Conservation (phyloP, 2,113 vertebrate genomes). For the Micronycteris hirsuta region DNA sequence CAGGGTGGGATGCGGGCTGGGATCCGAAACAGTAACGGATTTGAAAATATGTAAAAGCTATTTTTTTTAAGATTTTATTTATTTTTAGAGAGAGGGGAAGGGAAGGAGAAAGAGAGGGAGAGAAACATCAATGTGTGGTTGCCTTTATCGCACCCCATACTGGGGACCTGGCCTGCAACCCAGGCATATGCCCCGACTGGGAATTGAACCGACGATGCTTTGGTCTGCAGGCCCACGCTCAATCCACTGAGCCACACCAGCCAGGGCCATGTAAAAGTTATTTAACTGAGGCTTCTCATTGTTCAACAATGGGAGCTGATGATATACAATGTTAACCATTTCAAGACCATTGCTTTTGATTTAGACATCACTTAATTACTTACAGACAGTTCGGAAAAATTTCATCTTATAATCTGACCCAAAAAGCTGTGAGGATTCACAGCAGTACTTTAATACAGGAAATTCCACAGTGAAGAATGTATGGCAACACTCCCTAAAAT, state of each 20-base stretch:
- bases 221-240: too few relatives aligned
- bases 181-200: too few relatives aligned
- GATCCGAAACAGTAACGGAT: background rate
- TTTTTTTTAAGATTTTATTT: too few relatives aligned
- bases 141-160: too few relatives aligned
- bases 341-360: background rate
- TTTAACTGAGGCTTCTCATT: background rate
- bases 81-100: too few relatives aligned
- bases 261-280: background rate
- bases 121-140: too few relatives aligned
- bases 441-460: background rate
- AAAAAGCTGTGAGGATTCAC: background rate
- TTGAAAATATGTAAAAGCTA: background rate
- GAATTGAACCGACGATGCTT: too few relatives aligned
- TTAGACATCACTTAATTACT: background rate
- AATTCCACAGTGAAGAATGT: background rate
- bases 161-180: too few relatives aligned
- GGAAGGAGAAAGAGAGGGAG: too few relatives aligned
- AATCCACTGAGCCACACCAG: too few relatives aligned
- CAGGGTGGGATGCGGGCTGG: background rate
- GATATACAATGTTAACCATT: background rate
- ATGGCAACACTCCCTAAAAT: background rate
- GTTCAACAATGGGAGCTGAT: background rate
- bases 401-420: background rate
- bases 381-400: background rate